Evolutionary conservation across 2,797 vertebrate genomes (phyloP), one percentile per base, ranked within the genome.

Genomic region (Takifugu ocellatus): DNA sequence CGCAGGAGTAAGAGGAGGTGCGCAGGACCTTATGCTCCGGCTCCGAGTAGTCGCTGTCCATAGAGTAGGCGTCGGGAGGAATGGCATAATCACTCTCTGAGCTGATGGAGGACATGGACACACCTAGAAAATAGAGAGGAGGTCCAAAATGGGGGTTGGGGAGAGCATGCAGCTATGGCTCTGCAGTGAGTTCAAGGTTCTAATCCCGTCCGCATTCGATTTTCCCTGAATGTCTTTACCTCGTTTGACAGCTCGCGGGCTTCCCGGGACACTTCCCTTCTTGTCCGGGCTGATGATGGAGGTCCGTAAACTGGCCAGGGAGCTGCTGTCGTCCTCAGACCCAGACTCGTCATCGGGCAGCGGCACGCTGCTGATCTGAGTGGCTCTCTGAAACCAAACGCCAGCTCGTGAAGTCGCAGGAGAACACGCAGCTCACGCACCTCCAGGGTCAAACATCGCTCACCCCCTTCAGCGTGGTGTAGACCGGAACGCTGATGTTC

Each of bases 11-110:
- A 12, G 93, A 92, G 0, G 95, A 98, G 12, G 96, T 98, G 6
- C 95, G 84, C 77, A 96, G 94, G 8, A 98, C 92, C 77, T 98
- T 98, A 61, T 96, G 94, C 49, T 98, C 96, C 0, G 96, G 96
- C 74, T 98, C 96, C 0, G 93, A 98, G 84, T 94, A 94, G 87
- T 98, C 95, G 1, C 94, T 94, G 87, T 97, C 94, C 87, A 97
- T 77, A 2, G 93, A 97, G 73, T 82, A 97, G 59, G 96, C 96
- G 7, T 98, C 96, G 0, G 96, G 96, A 24, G 96, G 96, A 58
- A 98, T 94, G 69, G 96, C 96, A 14, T 98, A 98, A 82, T 98
- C 96, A 12, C 96, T 93, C 81, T 98, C 96, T 0, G 96, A 98
- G 87, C 95, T 96, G 81, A 98, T 77, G 0, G 96, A 98, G 36